Conservation (phyloP, 2,113 vertebrate genomes). For the Prunella fulvescens region DNA sequence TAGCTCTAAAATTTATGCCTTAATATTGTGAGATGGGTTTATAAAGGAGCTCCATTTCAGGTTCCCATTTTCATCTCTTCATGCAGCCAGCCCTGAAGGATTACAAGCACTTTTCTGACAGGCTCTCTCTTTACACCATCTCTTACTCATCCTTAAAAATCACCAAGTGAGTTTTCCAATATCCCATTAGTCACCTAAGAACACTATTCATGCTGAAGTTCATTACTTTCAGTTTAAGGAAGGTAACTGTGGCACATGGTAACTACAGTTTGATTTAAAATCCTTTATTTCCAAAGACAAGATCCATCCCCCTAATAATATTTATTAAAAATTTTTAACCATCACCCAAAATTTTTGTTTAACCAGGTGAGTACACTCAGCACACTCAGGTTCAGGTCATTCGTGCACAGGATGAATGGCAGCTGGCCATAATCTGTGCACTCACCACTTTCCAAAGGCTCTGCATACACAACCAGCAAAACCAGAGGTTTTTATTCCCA, state of each 20-base stretch:
- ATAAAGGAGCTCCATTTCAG: neutral
- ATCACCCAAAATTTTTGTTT: neutral
- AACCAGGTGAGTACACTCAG: neutral
- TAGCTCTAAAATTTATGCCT: slow-evolving; percentile 18
- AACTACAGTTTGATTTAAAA: neutral
- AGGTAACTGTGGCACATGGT: neutral
- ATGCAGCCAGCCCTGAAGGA: neutral
- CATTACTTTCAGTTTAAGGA: neutral
- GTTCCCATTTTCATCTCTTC: neutral
- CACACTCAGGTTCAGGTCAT: neutral
- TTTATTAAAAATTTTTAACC: neutral
- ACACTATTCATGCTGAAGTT: neutral
- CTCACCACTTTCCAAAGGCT: neutral
- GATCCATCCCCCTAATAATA: neutral
- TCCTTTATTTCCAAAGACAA: neutral
- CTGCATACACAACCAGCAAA: neutral
- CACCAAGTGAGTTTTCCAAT: neutral
- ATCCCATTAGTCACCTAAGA: neutral
- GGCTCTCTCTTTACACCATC: neutral
- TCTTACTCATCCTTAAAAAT: neutral
- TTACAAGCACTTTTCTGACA: neutral
- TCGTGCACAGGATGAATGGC: neutral
- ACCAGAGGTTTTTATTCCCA: neutral
- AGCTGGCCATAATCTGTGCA: neutral
- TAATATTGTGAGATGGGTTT: neutral